Percentiles rank a stretch among this genome's conserved stretches.
Evolutionary conservation across 92 coral and sea anemone genomes (phyloP).

Genomic region (Blastomussa wellsi): DNA sequence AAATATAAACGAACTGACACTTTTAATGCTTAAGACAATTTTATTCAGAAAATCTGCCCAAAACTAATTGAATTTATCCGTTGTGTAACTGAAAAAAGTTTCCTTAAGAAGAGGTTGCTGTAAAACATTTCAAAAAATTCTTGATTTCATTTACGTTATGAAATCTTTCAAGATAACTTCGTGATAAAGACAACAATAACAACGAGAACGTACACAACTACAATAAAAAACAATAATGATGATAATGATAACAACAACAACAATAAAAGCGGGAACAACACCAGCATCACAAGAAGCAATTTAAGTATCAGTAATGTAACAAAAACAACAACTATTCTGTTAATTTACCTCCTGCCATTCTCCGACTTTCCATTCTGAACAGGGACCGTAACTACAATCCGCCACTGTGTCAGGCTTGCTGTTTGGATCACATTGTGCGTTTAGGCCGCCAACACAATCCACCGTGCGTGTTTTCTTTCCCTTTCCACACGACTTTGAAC

Average conservation of each 20-base stretch:
- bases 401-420: conserved; percentile 48
- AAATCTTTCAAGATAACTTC: background rate
- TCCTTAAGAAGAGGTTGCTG: no score
- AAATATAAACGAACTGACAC: background rate
- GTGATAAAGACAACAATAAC: background rate
- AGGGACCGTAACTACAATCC: conserved; percentile 62
- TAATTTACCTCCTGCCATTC: conserved; percentile 77
- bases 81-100: background rate
- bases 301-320: background rate
- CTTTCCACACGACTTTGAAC: conserved; percentile 86
- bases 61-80: background rate
- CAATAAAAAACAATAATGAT: background rate
- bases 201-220: background rate
- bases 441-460: conserved; percentile 29
- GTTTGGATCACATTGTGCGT: conserved; percentile 1
- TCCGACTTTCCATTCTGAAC: conserved; percentile 80
- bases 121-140: background rate
- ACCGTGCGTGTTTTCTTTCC: conserved; percentile 68
- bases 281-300: background rate
- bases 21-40: background rate
- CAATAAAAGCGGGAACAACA: background rate
- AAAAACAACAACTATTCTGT: background rate
- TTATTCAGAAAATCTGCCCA: no score
- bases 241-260: background rate
- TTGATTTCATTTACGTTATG: background rate